phyloP scores from a whole-genome alignment of 2,113 vertebrate species.

The Vulpes lagopus region DNA sequence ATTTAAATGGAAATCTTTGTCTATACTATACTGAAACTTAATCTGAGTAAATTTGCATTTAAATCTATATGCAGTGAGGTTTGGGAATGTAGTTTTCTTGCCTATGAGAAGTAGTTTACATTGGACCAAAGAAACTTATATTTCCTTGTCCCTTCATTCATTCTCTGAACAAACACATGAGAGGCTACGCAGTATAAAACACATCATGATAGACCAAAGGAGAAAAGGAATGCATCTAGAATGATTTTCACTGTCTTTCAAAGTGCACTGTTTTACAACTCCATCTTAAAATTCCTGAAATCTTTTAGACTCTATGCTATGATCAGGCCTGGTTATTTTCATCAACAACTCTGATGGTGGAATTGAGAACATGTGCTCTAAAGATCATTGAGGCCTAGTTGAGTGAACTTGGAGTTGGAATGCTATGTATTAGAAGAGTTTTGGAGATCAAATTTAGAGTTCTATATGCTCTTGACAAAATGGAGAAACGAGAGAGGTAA shows the following conservation, averaged over 20 bases:
- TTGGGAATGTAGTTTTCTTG: background rate
- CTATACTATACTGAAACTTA: background rate
- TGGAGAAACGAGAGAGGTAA: background rate
- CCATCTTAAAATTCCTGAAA: background rate
- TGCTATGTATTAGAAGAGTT: background rate
- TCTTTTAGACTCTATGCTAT: background rate
- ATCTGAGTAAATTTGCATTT: constrained; percentile 49
- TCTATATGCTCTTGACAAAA: background rate
- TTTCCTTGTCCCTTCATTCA: constrained; percentile 36
- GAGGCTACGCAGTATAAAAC: background rate
- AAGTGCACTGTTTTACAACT: constrained; percentile 4
- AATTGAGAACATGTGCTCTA: background rate
- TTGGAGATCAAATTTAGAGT: background rate
- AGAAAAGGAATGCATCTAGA: background rate
- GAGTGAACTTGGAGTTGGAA: background rate
- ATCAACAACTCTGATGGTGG: background rate
- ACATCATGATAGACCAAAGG: background rate
- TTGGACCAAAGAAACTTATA: background rate
- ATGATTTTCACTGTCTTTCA: background rate
- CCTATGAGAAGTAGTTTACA: background rate
- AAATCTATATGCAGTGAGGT: background rate
- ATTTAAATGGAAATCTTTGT: constrained; percentile 46
- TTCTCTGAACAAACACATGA: background rate
- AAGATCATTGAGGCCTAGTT: background rate
- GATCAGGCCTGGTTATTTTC: background rate